Conservation (phyloP, 2,888 invertebrate genomes). For the Pocota personata region DNA sequence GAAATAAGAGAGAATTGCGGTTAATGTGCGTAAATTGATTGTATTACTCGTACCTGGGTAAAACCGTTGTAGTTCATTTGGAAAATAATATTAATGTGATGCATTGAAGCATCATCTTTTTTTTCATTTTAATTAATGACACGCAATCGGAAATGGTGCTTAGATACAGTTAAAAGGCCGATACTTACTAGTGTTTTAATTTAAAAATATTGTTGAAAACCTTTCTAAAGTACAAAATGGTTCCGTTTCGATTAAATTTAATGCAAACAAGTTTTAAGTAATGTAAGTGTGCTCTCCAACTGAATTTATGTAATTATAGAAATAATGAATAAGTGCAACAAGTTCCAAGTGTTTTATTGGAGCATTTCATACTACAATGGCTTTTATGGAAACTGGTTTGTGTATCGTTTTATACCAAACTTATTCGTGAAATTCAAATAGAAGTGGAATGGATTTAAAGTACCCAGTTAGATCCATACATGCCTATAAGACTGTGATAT, state of each 20-base stretch:
- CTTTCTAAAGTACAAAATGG: not conserved
- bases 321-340: not conserved
- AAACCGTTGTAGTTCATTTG: not conserved
- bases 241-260: not conserved
- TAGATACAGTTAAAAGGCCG: not conserved
- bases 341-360: not conserved
- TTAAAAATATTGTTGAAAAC: not conserved
- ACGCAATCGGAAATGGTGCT: not conserved
- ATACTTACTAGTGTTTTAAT: not conserved
- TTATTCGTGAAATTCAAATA: no score
- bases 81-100: not conserved
- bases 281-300: not conserved
- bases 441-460: not conserved
- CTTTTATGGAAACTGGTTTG: not conserved
- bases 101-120: not conserved
- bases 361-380: not conserved
- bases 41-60: not conserved
- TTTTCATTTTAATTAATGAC: not conserved
- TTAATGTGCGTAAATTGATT: slow-evolving; percentile 18
- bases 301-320: not conserved
- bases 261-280: not conserved
- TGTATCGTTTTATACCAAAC: no score
- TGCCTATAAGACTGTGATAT: no score
- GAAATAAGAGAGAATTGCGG: slow-evolving; percentile 18
- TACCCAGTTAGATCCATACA: no score